Conservation (phyloP, 2,113 vertebrate genomes). For the Strix aluco region DNA sequence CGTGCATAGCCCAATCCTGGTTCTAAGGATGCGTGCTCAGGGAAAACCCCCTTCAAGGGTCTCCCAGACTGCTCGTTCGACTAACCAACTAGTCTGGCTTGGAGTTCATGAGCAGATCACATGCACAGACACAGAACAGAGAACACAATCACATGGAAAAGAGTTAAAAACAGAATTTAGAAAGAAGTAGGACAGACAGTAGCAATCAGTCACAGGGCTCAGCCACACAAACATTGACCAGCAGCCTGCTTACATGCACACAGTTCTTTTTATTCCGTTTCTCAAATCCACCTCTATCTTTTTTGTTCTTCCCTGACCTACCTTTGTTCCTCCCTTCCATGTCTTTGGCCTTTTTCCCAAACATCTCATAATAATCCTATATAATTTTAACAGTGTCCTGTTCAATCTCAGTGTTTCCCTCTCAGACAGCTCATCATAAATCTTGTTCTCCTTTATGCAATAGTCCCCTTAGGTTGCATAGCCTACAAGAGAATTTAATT, state of each 20-base stretch:
- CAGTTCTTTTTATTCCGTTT: neutral
- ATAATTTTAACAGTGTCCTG: neutral
- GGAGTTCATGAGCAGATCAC: neutral
- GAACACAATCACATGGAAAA: neutral
- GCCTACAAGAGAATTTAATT: neutral
- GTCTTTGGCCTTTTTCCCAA: neutral
- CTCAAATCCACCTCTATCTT: neutral
- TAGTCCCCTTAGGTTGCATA: neutral
- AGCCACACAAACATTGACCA: neutral
- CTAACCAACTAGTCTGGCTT: neutral
- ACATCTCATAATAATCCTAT: neutral
- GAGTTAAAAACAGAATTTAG: neutral
- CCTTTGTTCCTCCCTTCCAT: neutral
- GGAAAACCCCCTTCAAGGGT: neutral
- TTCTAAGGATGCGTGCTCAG: neutral
- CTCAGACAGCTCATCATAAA: neutral
- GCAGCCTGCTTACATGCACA: neutral
- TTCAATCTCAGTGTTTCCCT: neutral
- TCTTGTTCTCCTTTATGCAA: neutral
- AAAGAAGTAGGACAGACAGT: neutral
- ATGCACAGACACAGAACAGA: neutral
- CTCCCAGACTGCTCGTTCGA: neutral
- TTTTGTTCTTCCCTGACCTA: neutral
- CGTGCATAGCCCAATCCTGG: rapidly evolving
- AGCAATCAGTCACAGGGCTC: neutral